Percentiles rank a stretch among this genome's conserved stretches.
Evolutionary conservation across 2,113 vertebrate species (phyloP).

Genomic region (Syngnathus floridae): DNA sequence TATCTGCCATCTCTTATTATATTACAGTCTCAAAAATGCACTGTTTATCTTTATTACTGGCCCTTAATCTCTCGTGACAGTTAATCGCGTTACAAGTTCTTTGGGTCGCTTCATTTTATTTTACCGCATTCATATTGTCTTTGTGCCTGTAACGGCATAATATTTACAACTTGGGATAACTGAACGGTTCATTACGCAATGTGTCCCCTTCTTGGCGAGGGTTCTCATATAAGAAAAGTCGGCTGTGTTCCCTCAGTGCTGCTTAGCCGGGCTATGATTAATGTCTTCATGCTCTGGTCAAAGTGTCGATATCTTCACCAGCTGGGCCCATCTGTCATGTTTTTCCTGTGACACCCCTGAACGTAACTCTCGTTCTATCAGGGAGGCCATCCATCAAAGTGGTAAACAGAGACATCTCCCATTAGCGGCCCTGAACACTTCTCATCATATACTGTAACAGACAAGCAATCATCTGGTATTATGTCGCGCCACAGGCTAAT

Average conservation of each 20-base stretch:
- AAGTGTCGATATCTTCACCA: constrained; percentile 71
- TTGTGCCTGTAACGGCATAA: constrained; percentile 4
- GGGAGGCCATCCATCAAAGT: constrained; percentile 68
- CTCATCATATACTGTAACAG: constrained; percentile 70
- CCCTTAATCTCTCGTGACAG: constrained; percentile 55
- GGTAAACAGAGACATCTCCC: constrained; percentile 74
- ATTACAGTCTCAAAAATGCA: constrained; percentile 52
- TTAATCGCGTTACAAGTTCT: constrained; percentile 54
- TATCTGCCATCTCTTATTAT: constrained; percentile 59
- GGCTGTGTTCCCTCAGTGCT: constrained; percentile 43
- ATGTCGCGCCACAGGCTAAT: constrained; percentile 68
- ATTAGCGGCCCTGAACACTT: constrained; percentile 65
- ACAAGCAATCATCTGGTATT: constrained; percentile 68
- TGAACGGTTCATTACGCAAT: constrained; percentile 12
- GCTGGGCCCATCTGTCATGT: constrained; percentile 72
- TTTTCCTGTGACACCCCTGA: constrained; percentile 65
- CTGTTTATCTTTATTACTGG: constrained; percentile 60
- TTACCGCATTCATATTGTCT: constrained; percentile 19
- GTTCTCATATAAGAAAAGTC: constrained; percentile 52
- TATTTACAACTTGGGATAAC: constrained; percentile 37
- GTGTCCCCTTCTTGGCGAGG: constrained; percentile 5
- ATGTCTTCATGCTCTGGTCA: constrained; percentile 66
- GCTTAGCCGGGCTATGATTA: constrained; percentile 62
- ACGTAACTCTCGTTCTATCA: constrained; percentile 66
- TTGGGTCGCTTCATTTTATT: constrained; percentile 23